phyloP scores from a whole-genome alignment of 2,888 invertebrate genomes.

The Drosophila merina region DNA sequence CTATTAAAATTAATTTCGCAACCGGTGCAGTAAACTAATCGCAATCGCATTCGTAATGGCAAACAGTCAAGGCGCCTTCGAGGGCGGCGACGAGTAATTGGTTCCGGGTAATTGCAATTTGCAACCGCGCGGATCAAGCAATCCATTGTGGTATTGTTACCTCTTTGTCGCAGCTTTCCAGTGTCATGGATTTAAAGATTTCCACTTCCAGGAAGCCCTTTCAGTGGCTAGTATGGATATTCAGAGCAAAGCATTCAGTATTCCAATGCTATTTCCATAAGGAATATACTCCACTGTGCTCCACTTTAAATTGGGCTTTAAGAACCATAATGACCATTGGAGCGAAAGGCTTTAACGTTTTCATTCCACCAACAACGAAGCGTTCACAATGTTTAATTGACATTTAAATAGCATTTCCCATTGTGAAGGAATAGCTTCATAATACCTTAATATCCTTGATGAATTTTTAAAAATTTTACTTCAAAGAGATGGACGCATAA shows the following conservation, averaged over 20 bases:
- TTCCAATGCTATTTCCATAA: too few species aligned
- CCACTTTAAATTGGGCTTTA: too few species aligned
- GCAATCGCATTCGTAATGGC: slow-evolving; percentile 17
- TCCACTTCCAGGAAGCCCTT: not conserved
- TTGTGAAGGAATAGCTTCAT: not conserved
- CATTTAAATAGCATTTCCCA: not conserved
- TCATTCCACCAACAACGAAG: not conserved
- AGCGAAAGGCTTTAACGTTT: not conserved
- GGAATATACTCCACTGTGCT: too few species aligned
- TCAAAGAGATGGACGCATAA: not conserved
- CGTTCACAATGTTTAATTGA: not conserved
- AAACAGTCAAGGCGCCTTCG: slow-evolving; percentile 1
- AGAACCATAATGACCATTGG: not conserved
- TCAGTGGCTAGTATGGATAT: not conserved
- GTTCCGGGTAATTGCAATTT: slow-evolving; percentile 18
- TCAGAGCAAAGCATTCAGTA: too few species aligned
- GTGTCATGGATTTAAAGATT: not conserved
- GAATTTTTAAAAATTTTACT: not conserved
- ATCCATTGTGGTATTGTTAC: slow-evolving; percentile 1
- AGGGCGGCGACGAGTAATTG: slow-evolving; percentile 8
- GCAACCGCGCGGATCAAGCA: slow-evolving; percentile 14
- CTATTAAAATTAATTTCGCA: slow-evolving; percentile 55
- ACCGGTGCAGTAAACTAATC: slow-evolving; percentile 34
- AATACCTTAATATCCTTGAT: not conserved
- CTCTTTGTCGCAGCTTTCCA: not conserved